Conservation (phyloP, 2,113 vertebrate genomes). For the Gasterosteus nipponicus region DNA sequence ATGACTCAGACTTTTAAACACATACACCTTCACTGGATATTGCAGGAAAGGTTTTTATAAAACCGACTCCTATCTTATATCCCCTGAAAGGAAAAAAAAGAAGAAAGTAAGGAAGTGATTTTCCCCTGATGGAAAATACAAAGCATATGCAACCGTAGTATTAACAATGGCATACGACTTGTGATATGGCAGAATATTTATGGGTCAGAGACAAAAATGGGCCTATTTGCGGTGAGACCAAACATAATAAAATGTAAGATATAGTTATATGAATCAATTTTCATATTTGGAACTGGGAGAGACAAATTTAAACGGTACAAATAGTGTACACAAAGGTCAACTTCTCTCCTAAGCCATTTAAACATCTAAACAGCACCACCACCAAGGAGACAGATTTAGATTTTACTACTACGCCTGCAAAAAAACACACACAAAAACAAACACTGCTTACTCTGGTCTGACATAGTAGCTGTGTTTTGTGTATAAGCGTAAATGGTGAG, state of each 20-base stretch:
- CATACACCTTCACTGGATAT: not conserved
- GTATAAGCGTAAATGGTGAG: not conserved
- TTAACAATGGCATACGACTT: slow-evolving; percentile 13
- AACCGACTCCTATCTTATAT: not conserved
- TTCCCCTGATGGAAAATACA: slow-evolving; percentile 14
- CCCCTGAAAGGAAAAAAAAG: not conserved
- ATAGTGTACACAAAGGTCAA: slow-evolving; percentile 12
- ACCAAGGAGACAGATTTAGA: not conserved
- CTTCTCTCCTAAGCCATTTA: not conserved
- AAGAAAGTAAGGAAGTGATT: not conserved
- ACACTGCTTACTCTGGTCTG: not conserved
- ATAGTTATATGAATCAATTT: slow-evolving; percentile 8
- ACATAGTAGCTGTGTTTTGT: not conserved
- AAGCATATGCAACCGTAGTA: slow-evolving; percentile 23
- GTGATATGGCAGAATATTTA: slow-evolving; percentile 10
- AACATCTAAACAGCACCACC: not conserved
- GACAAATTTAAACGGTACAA: not conserved
- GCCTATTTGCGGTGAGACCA: not conserved
- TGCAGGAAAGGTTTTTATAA: not conserved
- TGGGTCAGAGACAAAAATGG: slow-evolving; percentile 16
- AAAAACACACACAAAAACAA: too few species aligned
- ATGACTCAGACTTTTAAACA: not conserved
- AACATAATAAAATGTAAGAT: not conserved
- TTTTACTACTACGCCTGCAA: not conserved
- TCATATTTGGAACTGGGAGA: slow-evolving; percentile 8